These are phyloP conservation scores for Lepus timidus DNA, from an alignment of 2,113 vertebrate genomes.

Conservation along the genomic window DNA sequence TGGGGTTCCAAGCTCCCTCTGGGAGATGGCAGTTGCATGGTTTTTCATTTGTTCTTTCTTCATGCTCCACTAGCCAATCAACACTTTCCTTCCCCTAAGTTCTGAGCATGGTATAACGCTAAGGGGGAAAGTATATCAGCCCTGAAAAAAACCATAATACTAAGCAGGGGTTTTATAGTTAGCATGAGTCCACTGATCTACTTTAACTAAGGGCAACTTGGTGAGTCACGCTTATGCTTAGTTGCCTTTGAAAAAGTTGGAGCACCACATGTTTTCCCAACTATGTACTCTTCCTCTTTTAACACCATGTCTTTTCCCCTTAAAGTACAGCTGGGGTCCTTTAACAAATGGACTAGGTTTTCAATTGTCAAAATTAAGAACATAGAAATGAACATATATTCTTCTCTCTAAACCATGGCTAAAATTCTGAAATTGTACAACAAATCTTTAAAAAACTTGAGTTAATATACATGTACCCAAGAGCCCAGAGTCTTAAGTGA, in stretches of 20 bases:
- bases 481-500: background rate
- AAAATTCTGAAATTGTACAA: slow-evolving; percentile 30
- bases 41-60: slow-evolving; percentile 79
- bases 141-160: slow-evolving; percentile 50
- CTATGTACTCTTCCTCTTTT: slow-evolving; percentile 6
- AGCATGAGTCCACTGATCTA: background rate
- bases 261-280: background rate
- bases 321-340: slow-evolving; percentile 44
- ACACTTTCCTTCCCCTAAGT: slow-evolving; percentile 28
- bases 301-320: slow-evolving; percentile 28
- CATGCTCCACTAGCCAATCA: slow-evolving; percentile 79
- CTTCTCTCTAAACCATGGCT: background rate
- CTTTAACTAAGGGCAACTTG: slow-evolving; percentile 9
- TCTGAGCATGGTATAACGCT: background rate
- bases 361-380: slow-evolving; percentile 19
- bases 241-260: slow-evolving; percentile 51
- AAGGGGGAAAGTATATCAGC: slow-evolving; percentile 46
- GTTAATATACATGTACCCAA: background rate
- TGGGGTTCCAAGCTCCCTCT: slow-evolving; percentile 68
- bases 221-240: background rate
- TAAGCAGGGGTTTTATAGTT: slow-evolving; percentile 74
- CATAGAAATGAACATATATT: background rate
- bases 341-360: slow-evolving; percentile 25
- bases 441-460: slow-evolving; percentile 26
- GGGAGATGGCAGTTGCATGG: slow-evolving; percentile 47